These are phyloP conservation scores for Scaptomyza graminum DNA, from an alignment of 1,140 invertebrate species.

Conservation along the genomic window DNA sequence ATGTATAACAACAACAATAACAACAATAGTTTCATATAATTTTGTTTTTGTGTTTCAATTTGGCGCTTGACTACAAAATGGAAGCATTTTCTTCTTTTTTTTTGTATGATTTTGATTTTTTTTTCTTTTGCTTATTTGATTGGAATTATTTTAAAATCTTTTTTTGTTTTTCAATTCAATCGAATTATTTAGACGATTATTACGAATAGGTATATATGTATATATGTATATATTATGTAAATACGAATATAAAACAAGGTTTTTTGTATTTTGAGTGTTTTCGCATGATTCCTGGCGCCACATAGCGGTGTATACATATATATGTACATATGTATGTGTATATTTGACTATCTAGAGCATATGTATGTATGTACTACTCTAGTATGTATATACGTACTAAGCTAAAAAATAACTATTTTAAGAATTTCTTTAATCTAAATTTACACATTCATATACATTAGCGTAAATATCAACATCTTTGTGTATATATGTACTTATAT, in stretches of 20 bases:
- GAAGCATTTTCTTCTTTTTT: conserved; percentile 54
- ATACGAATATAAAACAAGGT: conserved; percentile 29
- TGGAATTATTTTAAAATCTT: conserved; percentile 11
- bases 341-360: conserved; percentile 50
- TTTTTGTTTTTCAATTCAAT: conserved; percentile 30
- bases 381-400: conserved; percentile 31
- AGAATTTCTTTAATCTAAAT: conserved; percentile 32
- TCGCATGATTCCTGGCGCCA: too few species aligned
- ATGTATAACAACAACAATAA: conserved; percentile 58
- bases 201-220: conserved; percentile 23
- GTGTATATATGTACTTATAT: background rate
- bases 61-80: conserved; percentile 67
- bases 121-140: conserved; percentile 15
- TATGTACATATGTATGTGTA: conserved; percentile 31
- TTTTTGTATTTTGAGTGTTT: background rate
- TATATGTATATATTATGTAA: conserved; percentile 10
- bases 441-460: conserved; percentile 14
- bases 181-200: conserved; percentile 42
- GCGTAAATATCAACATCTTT: conserved; percentile 14
- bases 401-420: conserved; percentile 25
- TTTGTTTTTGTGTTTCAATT: conserved; percentile 29
- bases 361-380: conserved; percentile 19
- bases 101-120: conserved; percentile 16
- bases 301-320: conserved; percentile 4
- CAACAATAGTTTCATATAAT: conserved; percentile 49